Evolutionary conservation across 2,113 vertebrate genomes (phyloP).

Genomic region (Toxotes jaculatrix): DNA sequence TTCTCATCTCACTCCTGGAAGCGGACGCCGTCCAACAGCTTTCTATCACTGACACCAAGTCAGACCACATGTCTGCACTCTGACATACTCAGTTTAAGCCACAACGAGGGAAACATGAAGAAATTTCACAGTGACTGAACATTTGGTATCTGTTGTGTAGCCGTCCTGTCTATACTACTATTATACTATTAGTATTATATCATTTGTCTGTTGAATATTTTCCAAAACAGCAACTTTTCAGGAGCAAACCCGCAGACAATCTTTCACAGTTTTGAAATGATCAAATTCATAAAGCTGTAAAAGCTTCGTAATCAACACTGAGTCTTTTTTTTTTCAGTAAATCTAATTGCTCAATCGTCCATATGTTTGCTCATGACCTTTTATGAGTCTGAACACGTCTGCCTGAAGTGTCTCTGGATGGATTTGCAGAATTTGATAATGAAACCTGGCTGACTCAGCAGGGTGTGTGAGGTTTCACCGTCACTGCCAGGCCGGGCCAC

Average conservation of each 20-base stretch:
- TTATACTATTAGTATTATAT: background rate
- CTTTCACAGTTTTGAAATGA: background rate
- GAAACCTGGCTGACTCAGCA: slow-evolving; percentile 23
- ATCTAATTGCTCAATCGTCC: background rate
- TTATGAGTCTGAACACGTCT: slow-evolving; percentile 9
- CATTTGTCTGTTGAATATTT: background rate
- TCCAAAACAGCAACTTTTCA: background rate
- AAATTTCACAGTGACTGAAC: slow-evolving; percentile 10
- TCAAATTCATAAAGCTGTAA: background rate
- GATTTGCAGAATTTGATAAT: background rate
- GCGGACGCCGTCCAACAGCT: too few relatives aligned
- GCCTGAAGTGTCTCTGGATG: background rate
- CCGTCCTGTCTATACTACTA: background rate
- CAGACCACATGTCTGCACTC: background rate
- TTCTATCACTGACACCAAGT: too few relatives aligned
- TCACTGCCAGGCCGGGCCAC: too few relatives aligned
- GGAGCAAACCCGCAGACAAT: background rate
- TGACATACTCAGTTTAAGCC: background rate
- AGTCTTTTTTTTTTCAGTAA: background rate
- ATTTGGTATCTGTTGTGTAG: background rate
- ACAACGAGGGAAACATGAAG: background rate
- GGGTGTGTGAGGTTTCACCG: slow-evolving; percentile 2
- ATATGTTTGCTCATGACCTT: background rate
- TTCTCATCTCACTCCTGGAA: too few relatives aligned
- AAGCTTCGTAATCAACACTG: background rate